Percentiles rank a stretch among this genome's conserved stretches.
These are phyloP conservation scores for Halocynthia roretzi DNA, from an alignment of 23 tunicate species.

Conservation along the genomic window DNA sequence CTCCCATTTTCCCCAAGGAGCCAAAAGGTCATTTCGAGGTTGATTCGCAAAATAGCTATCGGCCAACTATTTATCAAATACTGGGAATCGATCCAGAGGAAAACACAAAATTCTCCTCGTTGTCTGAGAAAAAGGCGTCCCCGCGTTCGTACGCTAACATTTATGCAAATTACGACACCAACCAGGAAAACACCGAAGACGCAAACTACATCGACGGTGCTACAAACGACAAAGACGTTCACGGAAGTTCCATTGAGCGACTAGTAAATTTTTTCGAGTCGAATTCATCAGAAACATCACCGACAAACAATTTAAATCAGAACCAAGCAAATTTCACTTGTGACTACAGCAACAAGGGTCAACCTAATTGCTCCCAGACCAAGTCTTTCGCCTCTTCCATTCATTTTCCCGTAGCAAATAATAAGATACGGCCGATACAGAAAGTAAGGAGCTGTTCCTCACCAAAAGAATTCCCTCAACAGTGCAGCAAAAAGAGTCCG, in stretches of 20 bases:
- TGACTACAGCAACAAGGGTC: too few species aligned
- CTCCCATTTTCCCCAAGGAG: background rate
- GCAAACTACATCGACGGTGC: too few species aligned
- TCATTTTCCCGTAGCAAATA: too few species aligned
- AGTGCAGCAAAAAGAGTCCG: too few species aligned
- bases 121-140: background rate
- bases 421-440: too few species aligned
- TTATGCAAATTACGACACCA: too few species aligned
- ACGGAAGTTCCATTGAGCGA: background rate
- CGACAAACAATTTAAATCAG: background rate
- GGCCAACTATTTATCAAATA: background rate
- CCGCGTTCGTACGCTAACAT: background rate
- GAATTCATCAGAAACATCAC: background rate
- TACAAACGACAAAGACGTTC: too few species aligned
- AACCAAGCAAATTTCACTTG: background rate
- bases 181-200: too few species aligned
- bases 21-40: background rate
- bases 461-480: too few species aligned
- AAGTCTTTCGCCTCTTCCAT: too few species aligned
- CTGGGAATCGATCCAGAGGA: background rate
- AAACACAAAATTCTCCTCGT: background rate
- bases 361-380: too few species aligned
- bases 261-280: slow-evolving; percentile 1
- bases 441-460: too few species aligned
- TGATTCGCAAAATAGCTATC: background rate